phyloP scores from a whole-genome alignment of 92 coral and sea anemone species.

The Porites lobata region DNA sequence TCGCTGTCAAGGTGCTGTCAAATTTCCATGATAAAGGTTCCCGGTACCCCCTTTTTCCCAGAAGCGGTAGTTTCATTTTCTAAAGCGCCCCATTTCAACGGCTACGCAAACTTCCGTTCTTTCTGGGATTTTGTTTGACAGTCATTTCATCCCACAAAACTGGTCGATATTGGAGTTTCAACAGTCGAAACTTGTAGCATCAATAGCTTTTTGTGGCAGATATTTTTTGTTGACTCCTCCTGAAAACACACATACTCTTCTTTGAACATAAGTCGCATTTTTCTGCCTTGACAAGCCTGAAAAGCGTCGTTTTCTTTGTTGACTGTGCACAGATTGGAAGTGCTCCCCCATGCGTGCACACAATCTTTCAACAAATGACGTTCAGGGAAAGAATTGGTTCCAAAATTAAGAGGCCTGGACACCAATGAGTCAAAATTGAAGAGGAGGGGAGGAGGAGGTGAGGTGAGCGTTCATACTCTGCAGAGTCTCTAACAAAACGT shows the following conservation, averaged over 20 bases:
- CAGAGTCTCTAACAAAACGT: no score
- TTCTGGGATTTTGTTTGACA: slow-evolving; percentile 1
- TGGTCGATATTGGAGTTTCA: background rate
- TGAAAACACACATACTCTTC: background rate
- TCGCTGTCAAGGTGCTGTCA: background rate
- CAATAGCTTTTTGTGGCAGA: background rate
- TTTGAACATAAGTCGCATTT: no score
- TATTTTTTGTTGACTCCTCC: background rate
- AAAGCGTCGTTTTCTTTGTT: no score
- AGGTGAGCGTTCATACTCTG: no score
- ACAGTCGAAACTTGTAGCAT: background rate
- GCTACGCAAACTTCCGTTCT: slow-evolving; percentile 11
- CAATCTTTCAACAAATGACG: no score
- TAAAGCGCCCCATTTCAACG: background rate
- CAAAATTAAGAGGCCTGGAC: no score
- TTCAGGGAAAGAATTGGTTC: no score
- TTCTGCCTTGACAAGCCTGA: background rate
- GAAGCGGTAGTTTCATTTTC: slow-evolving; percentile 36
- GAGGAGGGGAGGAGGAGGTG: no score
- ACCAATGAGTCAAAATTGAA: no score
- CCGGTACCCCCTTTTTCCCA: slow-evolving; percentile 1
- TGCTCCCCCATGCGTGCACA: no score
- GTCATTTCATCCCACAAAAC: background rate
- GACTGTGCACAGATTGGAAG: no score
- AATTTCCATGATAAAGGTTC: background rate